Base-by-base conservation (phyloP, 2,888 invertebrate genomes). In the Ichneumoninae sp. region DNA sequence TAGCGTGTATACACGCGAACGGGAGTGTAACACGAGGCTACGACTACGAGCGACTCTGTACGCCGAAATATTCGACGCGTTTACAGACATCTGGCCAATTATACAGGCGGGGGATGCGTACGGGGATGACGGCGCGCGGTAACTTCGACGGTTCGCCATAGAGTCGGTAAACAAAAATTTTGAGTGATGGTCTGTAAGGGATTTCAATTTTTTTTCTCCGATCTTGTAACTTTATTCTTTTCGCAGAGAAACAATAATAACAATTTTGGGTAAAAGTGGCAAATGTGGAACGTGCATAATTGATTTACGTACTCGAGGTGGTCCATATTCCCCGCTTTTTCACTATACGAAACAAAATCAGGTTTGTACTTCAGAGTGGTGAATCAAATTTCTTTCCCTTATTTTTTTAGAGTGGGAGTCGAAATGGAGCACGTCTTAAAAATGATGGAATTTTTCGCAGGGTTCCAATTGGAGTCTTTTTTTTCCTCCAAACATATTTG, bases 1-100 rank as follows among this genome's bases (percentile, higher is more conserved):
- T 66, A 66, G 8, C 63, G 63, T 66, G 22, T 66, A 50, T 66
- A 66, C 66, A 76, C 33, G 52, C 7, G 75, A 22, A n/a, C 30
- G 30, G 30, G n/a, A 26, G 26, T 16, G n/a, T 30, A 33, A 63
- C 63, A 33, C 63, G 16, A 33, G 63, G 30, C 30, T 8, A 5
- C 13, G 60, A 60, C 13, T 60, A 16, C 63, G 6, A 16, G 63
- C 63, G 16, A 63, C 63, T 30, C 33, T 33, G 33, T 30, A 63
- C 63, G 13, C 33, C 33, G 33, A 57, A 57, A 57, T 63, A 30
- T 63, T 33, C 7, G 16, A 1, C 60, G 16, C 30, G 63, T 63
- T 63, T 30, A 63, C 63, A 63, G 63, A n/a, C 63, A n/a, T 63
- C 33, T 2, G 30, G 63, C 33, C 63, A 63, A 63, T 63, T 63